Evolutionary conservation across 2,797 vertebrate genomes (phyloP).

Genomic region (Malurus splendens): DNA sequence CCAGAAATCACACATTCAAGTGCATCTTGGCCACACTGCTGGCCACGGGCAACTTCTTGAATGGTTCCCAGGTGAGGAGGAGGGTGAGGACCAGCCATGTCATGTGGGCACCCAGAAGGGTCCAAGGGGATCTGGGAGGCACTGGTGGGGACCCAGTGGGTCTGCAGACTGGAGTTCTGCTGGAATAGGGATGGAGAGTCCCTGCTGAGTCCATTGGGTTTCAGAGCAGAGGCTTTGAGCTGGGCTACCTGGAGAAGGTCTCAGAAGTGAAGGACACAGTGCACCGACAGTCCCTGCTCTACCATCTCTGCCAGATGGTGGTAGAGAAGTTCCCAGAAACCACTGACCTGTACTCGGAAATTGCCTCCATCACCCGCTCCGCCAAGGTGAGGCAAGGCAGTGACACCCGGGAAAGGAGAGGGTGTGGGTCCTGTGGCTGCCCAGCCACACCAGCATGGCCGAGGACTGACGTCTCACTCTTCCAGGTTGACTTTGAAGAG

Average conservation of each 20-base stretch:
- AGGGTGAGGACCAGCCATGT: neutral
- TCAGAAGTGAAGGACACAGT: constrained; percentile 96
- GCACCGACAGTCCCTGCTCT: constrained; percentile 88
- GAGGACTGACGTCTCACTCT: neutral
- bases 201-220: constrained; percentile 2
- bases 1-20: constrained; percentile 89
- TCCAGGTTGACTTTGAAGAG: constrained; percentile 90
- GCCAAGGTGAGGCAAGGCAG: constrained; percentile 79
- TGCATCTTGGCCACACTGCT: constrained; percentile 88
- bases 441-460: neutral
- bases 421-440: neutral
- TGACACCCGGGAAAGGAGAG: neutral
- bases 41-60: constrained; percentile 94
- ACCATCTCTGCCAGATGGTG: constrained; percentile 88
- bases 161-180: neutral
- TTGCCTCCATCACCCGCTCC: constrained; percentile 85
- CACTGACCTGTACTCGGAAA: constrained; percentile 90
- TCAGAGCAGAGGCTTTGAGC: constrained; percentile 91
- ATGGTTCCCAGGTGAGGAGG: constrained; percentile 82
- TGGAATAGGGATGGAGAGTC: neutral
- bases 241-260: constrained; percentile 93
- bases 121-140: neutral
- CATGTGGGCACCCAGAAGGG: neutral
- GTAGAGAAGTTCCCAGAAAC: constrained; percentile 85
- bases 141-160: neutral